Percentiles rank a stretch among this genome's conserved stretches.
phyloP scores from a whole-genome alignment of 2,797 vertebrate genomes.

The Dermochelys coriacea region DNA sequence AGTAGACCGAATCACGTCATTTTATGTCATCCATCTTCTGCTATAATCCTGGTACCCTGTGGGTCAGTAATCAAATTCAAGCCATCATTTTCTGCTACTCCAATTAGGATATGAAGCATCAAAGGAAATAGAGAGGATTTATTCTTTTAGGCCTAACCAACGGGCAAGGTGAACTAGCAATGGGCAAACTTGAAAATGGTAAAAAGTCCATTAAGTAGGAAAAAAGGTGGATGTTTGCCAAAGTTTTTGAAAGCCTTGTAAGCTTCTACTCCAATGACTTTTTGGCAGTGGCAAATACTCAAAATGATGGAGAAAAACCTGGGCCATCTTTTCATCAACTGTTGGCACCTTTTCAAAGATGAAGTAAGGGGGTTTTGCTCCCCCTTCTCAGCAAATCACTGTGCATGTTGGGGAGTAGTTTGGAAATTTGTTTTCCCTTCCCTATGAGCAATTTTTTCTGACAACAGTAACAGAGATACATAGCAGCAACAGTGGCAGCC shows the following conservation, averaged over 20 bases:
- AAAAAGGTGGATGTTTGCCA: background rate
- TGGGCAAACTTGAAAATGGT: background rate
- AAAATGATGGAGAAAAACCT: background rate
- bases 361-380: background rate
- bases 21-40: slow-evolving; percentile 19
- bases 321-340: background rate
- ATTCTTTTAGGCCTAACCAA: background rate
- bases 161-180: slow-evolving; percentile 8
- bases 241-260: background rate
- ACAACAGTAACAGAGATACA: background rate
- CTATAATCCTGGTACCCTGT: slow-evolving; percentile 1
- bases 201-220: background rate
- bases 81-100: background rate
- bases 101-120: slow-evolving; percentile 12
- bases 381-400: background rate
- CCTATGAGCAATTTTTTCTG: background rate
- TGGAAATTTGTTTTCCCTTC: background rate
- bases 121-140: background rate
- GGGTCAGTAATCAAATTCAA: slow-evolving; percentile 14
- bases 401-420: too few species aligned
- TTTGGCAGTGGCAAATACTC: background rate
- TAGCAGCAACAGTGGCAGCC: background rate
- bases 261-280: background rate
- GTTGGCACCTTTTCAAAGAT: background rate
- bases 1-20: slow-evolving; percentile 21